These are phyloP conservation scores for Hyles vespertilio DNA, from an alignment of 1,140 invertebrate species.

Conservation along the genomic window DNA sequence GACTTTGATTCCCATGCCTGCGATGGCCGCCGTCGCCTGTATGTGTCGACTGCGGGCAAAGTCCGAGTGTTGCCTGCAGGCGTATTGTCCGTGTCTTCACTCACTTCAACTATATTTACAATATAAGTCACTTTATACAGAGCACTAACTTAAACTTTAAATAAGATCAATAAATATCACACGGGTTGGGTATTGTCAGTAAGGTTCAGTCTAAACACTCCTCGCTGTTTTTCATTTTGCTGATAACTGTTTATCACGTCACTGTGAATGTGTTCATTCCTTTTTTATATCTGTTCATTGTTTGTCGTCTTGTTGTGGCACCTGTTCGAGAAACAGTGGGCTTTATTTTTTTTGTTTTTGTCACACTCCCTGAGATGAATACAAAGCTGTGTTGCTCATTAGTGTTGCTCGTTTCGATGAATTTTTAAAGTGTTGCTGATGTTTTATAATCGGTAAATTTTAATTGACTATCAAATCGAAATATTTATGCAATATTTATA, in stretches of 20 bases:
- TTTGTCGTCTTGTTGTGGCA: constrained; percentile 25
- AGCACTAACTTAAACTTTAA: constrained; percentile 51
- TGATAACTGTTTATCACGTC: constrained; percentile 46
- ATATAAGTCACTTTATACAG: constrained; percentile 22
- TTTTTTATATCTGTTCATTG: constrained; percentile 47
- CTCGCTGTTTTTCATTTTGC: constrained; percentile 74
- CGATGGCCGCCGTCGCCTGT: constrained; percentile 59
- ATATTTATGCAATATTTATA: not conserved
- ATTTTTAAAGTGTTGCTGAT: not conserved
- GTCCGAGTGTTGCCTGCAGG: constrained; percentile 30
- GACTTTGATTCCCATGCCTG: constrained; percentile 77
- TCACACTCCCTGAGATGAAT: constrained; percentile 16
- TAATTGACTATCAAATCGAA: not conserved
- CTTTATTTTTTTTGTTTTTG: not conserved
- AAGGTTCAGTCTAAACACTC: constrained; percentile 63
- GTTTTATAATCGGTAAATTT: not conserved
- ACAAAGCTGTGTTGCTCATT: constrained; percentile 1
- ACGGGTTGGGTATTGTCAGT: constrained; percentile 36
- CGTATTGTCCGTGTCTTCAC: constrained; percentile 23
- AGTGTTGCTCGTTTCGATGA: too few species aligned
- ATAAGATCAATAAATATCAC: constrained; percentile 70
- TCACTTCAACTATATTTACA: constrained; percentile 42
- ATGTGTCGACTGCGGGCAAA: constrained; percentile 42
- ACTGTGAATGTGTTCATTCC: constrained; percentile 42
- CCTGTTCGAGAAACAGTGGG: constrained; percentile 14